These are phyloP conservation scores for Pelodytes ibericus DNA, from an alignment of 2,797 vertebrate genomes.

Conservation along the genomic window DNA sequence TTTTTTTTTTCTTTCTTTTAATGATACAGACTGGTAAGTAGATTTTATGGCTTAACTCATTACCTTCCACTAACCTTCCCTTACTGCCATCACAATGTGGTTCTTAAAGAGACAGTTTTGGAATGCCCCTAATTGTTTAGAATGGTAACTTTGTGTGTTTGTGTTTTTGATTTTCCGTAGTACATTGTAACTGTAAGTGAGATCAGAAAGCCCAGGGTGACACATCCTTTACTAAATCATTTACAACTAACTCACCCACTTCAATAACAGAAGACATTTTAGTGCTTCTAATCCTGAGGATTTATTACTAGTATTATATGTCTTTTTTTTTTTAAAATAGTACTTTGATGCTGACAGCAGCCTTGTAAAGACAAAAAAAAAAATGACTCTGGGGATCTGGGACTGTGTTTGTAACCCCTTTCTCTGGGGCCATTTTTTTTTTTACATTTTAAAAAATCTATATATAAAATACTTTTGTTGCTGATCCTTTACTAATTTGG, in stretches of 20 bases:
- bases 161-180: not conserved
- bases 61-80: too few relatives aligned
- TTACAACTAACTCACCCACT: constrained; percentile 23
- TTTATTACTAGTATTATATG: not conserved
- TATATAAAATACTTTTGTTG: too few relatives aligned
- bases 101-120: too few relatives aligned
- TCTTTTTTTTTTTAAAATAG: too few relatives aligned
- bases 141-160: not conserved
- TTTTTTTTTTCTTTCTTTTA: not conserved
- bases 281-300: not conserved
- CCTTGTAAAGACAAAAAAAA: constrained; percentile 18
- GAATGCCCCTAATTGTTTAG: too few relatives aligned
- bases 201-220: not conserved
- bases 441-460: too few relatives aligned
- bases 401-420: too few relatives aligned
- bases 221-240: constrained; percentile 11
- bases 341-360: not conserved
- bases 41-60: not conserved
- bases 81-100: too few relatives aligned
- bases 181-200: constrained; percentile 8
- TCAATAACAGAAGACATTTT: not conserved
- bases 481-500: too few relatives aligned
- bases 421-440: too few relatives aligned
- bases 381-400: too few relatives aligned
- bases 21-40: not conserved